phyloP scores from a whole-genome alignment of 2,113 vertebrate species.

The Corydoras maculifer region DNA sequence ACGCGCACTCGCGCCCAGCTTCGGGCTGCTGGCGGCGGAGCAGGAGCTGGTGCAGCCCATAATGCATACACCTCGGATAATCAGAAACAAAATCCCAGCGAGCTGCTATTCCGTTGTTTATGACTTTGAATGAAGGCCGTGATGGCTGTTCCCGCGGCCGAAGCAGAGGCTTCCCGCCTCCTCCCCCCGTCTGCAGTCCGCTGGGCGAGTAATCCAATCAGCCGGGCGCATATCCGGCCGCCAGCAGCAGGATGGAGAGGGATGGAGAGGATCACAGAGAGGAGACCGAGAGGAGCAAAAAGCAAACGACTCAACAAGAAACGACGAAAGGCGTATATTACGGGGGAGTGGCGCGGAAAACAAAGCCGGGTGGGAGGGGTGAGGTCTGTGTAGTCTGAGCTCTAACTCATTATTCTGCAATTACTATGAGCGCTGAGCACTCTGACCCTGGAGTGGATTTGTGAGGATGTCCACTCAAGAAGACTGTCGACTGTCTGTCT shows the following conservation, averaged over 20 bases:
- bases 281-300: background rate
- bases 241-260: background rate
- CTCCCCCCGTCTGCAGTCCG: background rate
- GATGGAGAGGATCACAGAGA: background rate
- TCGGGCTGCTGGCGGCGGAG: background rate
- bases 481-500: too few relatives aligned
- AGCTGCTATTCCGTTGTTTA: background rate
- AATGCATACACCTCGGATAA: background rate
- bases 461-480: too few relatives aligned
- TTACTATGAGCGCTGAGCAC: too few relatives aligned
- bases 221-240: background rate
- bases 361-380: too few relatives aligned
- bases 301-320: too few relatives aligned
- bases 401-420: too few relatives aligned
- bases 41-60: constrained; percentile 1
- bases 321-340: too few relatives aligned
- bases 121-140: background rate
- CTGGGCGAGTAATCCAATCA: background rate
- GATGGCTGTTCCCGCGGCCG: background rate
- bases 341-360: too few relatives aligned
- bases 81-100: background rate
- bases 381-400: too few relatives aligned
- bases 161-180: background rate
- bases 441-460: too few relatives aligned
- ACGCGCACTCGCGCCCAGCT: background rate